A percentile compares a stretch with the other conserved stretches of the same genome.
These are phyloP conservation scores for Trichonephila clavipes DNA, from an alignment of 1,140 invertebrate genomes.

Conservation along the genomic window DNA sequence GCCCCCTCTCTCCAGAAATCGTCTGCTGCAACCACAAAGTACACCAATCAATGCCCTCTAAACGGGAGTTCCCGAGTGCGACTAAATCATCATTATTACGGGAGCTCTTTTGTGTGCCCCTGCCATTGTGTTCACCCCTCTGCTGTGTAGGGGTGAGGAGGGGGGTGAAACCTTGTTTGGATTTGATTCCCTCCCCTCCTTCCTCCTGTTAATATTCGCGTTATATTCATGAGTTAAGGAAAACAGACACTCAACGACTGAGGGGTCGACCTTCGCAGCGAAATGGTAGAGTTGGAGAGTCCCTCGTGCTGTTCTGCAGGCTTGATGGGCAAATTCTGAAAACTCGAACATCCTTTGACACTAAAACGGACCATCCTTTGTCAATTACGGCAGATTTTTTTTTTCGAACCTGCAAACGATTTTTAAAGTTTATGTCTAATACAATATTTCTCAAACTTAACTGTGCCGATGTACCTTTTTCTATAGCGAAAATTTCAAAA, in stretches of 20 bases:
- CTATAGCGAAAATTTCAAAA: too few species aligned
- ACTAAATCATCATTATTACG: conserved; percentile 66
- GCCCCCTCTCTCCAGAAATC: neutral
- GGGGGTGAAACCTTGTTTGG: conserved; percentile 47
- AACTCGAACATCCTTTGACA: too few species aligned
- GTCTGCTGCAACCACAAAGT: conserved; percentile 56
- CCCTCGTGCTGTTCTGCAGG: too few species aligned
- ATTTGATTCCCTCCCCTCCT: conserved; percentile 37
- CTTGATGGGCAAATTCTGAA: too few species aligned
- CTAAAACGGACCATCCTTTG: too few species aligned
- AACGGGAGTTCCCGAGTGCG: conserved; percentile 52
- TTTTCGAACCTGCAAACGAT: too few species aligned
- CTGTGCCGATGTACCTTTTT: too few species aligned
- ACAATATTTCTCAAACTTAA: too few species aligned
- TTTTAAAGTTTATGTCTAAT: too few species aligned
- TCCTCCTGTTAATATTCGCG: conserved; percentile 24
- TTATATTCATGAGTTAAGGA: conserved; percentile 18
- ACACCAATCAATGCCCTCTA: conserved; percentile 65
- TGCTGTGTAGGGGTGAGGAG: neutral
- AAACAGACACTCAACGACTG: conserved; percentile 69
- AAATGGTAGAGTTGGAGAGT: neutral
- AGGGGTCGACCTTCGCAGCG: neutral
- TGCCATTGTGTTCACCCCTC: neutral
- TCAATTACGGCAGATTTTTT: too few species aligned
- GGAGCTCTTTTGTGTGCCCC: conserved; percentile 33